Percentiles rank a stretch among this genome's conserved stretches.
These are phyloP conservation scores for Fistularia tabacaria DNA, from an alignment of 2,797 vertebrate genomes.

Conservation along the genomic window DNA sequence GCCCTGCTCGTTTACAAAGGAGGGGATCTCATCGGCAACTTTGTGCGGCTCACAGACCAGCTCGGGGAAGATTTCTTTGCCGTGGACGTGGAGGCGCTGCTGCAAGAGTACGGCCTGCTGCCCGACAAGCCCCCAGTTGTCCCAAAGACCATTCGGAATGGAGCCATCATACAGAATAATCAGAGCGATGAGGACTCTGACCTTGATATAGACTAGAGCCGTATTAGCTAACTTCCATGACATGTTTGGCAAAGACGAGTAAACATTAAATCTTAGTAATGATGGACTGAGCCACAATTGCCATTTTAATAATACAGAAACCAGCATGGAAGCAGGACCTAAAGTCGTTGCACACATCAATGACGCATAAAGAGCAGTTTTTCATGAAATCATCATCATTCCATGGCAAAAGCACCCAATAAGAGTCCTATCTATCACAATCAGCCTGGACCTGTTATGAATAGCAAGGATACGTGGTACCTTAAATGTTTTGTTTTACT, in stretches of 20 bases:
- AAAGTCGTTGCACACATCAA: no score
- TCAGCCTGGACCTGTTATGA: background rate
- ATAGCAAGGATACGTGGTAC: conserved; percentile 1
- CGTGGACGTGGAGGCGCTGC: conserved; percentile 90
- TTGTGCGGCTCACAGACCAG: conserved; percentile 95
- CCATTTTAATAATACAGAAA: no score
- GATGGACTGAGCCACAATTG: no score
- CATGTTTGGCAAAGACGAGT: conserved; percentile 13
- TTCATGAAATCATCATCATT: no score
- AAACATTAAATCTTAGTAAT: no score
- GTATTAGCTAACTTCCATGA: background rate
- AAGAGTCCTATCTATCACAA: no score
- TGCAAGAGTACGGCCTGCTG: conserved; percentile 93
- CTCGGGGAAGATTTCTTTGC: conserved; percentile 98
- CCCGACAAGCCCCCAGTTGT: conserved; percentile 84
- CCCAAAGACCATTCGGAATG: conserved; percentile 78
- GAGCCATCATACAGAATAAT: conserved; percentile 76
- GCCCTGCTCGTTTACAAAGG: conserved; percentile 92
- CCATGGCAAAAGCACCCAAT: no score
- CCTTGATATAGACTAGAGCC: conserved; percentile 91
- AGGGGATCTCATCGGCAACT: conserved; percentile 95
- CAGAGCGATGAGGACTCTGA: conserved; percentile 84
- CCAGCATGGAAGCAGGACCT: no score
- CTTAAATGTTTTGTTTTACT: conserved; percentile 16
- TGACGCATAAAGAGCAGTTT: no score